Evolutionary conservation across 30 jellyfish, hydroid and myxozoan species (phyloP).

Genomic region (Calvadosia cruxmelitensis): DNA sequence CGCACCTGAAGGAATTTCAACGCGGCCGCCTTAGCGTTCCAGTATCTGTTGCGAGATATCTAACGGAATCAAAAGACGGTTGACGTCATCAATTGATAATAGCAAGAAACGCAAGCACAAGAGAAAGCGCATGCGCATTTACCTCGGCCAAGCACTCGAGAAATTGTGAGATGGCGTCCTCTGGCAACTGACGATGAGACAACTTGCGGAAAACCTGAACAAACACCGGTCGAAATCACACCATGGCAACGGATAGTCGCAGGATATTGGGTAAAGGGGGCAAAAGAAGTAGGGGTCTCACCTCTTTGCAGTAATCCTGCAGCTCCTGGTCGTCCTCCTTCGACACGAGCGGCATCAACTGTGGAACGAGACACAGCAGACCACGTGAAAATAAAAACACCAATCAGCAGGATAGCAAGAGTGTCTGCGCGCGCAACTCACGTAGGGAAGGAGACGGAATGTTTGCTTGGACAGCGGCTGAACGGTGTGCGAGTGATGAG

Average conservation of each 20-base stretch:
- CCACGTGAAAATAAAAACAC: neutral
- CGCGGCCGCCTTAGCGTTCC: slow-evolving; percentile 74
- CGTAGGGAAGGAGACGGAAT: slow-evolving; percentile 53
- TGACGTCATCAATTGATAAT: too few species aligned
- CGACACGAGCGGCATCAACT: slow-evolving; percentile 85
- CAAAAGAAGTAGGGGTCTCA: too few species aligned
- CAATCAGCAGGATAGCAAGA: neutral
- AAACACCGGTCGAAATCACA: too few species aligned
- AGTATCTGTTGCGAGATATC: slow-evolving; percentile 49
- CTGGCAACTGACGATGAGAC: neutral
- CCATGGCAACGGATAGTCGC: too few species aligned
- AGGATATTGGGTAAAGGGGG: too few species aligned
- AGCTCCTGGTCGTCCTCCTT: slow-evolving; percentile 91
- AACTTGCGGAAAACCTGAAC: neutral
- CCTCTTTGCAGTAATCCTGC: slow-evolving; percentile 63
- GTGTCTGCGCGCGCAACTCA: slow-evolving; percentile 18
- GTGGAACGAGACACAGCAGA: neutral
- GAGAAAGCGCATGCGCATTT: too few species aligned
- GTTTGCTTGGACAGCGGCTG: slow-evolving; percentile 70
- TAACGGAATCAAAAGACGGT: slow-evolving; percentile 5
- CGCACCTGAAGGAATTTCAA: slow-evolving; percentile 62
- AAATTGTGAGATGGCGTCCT: neutral
- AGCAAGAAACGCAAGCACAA: too few species aligned
- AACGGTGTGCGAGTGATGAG: slow-evolving; percentile 51
- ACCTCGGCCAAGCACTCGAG: neutral